A percentile compares a stretch with the other conserved stretches of the same genome.
These are phyloP conservation scores for Stigmatopora nigra DNA, from an alignment of 2,113 vertebrate genomes.

Conservation along the genomic window DNA sequence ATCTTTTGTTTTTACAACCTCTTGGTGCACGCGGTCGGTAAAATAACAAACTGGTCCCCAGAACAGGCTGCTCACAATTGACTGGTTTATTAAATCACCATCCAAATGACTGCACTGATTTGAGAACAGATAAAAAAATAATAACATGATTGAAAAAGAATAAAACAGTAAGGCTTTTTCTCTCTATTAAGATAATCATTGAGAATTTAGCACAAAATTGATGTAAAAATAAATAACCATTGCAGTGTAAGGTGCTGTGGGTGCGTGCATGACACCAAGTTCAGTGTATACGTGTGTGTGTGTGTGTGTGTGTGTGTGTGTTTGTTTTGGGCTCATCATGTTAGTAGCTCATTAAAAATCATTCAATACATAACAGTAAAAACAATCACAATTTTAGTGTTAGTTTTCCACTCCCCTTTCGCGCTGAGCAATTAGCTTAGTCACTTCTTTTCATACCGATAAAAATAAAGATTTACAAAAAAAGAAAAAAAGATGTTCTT, in stretches of 20 bases:
- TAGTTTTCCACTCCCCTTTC: constrained; percentile 10
- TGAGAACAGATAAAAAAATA: constrained; percentile 2
- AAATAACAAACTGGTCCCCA: constrained; percentile 2
- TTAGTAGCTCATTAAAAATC: constrained; percentile 42
- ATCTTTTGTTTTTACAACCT: neutral
- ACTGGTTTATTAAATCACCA: constrained; percentile 9
- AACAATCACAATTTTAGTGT: constrained; percentile 51
- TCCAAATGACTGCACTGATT: constrained; percentile 10
- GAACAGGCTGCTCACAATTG: constrained; percentile 1
- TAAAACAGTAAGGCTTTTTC: constrained; percentile 9
- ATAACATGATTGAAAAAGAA: constrained; percentile 1
- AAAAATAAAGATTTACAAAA: constrained; percentile 57
- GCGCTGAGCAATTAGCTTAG: constrained; percentile 42
- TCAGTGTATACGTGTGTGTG: constrained; percentile 14
- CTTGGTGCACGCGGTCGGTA: neutral
- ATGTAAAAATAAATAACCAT: neutral
- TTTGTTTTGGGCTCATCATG: constrained; percentile 46
- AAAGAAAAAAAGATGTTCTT: constrained; percentile 9
- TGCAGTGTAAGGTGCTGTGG: constrained; percentile 44
- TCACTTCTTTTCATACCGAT: constrained; percentile 32
- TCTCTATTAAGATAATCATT: neutral
- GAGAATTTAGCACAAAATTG: constrained; percentile 2
- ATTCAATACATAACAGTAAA: constrained; percentile 48
- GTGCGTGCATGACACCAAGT: constrained; percentile 18
- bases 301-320: constrained; percentile 12